A percentile compares a stretch with the other conserved stretches of the same genome.
Evolutionary conservation across 1,140 invertebrate genomes (phyloP).

Genomic region (Spodoptera litura): DNA sequence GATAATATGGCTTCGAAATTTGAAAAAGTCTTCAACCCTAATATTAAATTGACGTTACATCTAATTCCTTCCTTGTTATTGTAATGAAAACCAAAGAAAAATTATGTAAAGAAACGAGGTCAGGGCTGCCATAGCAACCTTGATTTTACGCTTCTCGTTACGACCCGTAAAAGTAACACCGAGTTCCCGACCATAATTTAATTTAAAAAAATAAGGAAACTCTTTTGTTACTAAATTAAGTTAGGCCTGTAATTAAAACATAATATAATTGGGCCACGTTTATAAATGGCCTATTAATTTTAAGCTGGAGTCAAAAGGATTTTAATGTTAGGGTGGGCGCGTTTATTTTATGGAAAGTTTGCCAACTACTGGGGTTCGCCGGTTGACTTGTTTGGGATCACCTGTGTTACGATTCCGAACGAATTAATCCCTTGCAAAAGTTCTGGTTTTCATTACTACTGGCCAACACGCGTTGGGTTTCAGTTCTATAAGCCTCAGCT

Average conservation of each 20-base stretch:
- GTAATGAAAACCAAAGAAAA: constrained; percentile 23
- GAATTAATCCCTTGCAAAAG: constrained; percentile 57
- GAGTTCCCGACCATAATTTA: constrained; percentile 34
- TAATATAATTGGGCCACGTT: constrained; percentile 47
- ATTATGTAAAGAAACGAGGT: constrained; percentile 9
- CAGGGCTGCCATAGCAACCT: constrained; percentile 33
- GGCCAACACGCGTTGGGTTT: constrained; percentile 44
- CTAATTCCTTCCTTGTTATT: constrained; percentile 3
- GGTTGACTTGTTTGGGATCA: constrained; percentile 52
- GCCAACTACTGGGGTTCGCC: constrained; percentile 38
- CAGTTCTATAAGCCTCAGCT: constrained; percentile 26
- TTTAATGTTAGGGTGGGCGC: constrained; percentile 52
- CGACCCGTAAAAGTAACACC: constrained; percentile 41
- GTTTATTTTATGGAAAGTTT: constrained; percentile 54
- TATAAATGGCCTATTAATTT: constrained; percentile 51
- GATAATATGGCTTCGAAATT: too few species aligned
- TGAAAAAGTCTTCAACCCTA: neutral
- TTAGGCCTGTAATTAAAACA: constrained; percentile 49
- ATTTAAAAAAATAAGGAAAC: constrained; percentile 48
- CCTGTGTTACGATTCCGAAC: constrained; percentile 51
- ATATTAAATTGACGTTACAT: constrained; percentile 9
- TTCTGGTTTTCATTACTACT: constrained; percentile 57
- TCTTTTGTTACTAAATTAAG: constrained; percentile 47
- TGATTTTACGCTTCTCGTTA: constrained; percentile 33
- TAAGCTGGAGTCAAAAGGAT: constrained; percentile 52